Evolutionary conservation across 2,888 invertebrate genomes (phyloP), one percentile per base, ranked within the genome.

Genomic region (Dolichomitus sp.): DNA sequence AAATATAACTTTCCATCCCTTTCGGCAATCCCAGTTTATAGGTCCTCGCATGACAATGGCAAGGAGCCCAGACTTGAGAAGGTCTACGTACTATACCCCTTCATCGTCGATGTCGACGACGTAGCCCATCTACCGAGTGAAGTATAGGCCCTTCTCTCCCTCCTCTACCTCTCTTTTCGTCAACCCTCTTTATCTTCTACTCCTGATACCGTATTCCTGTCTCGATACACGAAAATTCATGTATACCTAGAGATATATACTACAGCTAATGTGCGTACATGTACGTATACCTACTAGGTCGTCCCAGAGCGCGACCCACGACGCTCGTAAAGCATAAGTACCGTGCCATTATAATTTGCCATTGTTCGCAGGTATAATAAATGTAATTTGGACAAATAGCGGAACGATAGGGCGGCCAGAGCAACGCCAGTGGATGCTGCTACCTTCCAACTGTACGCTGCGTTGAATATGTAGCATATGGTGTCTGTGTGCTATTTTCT

Each of bases 1-100:
- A 30, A 45, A 66, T 54, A 83, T 90, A 88, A 88, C 89, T 88
- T 87, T 89, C 83, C 87, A 86, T 87, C 89, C 85, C 86, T 81
- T 80, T 76, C 73, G 80, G 87, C 88, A 87, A 88, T 89, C 84
- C 84, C 87, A 85, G 88, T 90, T 90, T 89, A 90, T 88, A 85
- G 89, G 84, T 83, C 74, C 84, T 86, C 85, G 84, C 86, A 86
- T 89, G 88, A 89, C 87, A 88, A 90, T 88, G 87, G 85, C 78
- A 81, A 80, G 72, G 83, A 81, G 84, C 83, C 75, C 27, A 17
- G 87, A 83, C 73, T 76, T 59, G 61, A 33, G 48, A 59, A 75
- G 59, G 30, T 73, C 57, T 57, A 5, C 57, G 40, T 65, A 17
- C 19, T 59, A 19, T 59, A 14, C 65, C 72, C 65, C 50, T 37